Evolutionary conservation across 2,113 vertebrate genomes (phyloP).

Genomic region (Gulo gulo): DNA sequence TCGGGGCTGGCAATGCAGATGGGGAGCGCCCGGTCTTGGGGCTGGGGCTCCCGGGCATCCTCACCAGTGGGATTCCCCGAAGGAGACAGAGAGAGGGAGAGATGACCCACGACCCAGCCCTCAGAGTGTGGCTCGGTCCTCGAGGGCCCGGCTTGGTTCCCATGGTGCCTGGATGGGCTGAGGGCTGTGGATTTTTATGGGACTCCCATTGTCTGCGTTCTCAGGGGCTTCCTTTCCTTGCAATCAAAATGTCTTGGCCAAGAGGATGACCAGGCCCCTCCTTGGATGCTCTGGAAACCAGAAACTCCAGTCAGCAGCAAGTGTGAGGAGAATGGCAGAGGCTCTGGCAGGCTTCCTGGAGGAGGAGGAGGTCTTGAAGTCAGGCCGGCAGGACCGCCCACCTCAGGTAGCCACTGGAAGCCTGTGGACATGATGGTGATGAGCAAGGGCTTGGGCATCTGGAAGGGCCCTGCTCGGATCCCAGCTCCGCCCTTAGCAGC

Average conservation of each 20-base stretch:
- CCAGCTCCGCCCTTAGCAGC: background rate
- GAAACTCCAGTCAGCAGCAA: background rate
- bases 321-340: background rate
- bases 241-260: background rate
- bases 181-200: background rate
- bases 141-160: rapidly evolving
- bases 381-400: background rate
- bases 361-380: background rate
- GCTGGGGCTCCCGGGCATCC: background rate
- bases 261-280: background rate
- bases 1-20: rapidly evolving
- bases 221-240: background rate
- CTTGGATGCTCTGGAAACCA: background rate
- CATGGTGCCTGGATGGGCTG: rapidly evolving
- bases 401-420: background rate
- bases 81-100: background rate
- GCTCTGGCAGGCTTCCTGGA: background rate
- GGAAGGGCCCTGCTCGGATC: background rate
- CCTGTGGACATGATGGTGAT: background rate
- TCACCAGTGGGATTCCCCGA: background rate
- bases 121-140: background rate
- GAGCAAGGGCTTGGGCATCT: background rate
- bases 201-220: background rate
- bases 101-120: background rate
- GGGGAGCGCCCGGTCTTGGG: background rate